Conservation (phyloP, 2,113 vertebrate genomes). For the Lagopus muta region DNA sequence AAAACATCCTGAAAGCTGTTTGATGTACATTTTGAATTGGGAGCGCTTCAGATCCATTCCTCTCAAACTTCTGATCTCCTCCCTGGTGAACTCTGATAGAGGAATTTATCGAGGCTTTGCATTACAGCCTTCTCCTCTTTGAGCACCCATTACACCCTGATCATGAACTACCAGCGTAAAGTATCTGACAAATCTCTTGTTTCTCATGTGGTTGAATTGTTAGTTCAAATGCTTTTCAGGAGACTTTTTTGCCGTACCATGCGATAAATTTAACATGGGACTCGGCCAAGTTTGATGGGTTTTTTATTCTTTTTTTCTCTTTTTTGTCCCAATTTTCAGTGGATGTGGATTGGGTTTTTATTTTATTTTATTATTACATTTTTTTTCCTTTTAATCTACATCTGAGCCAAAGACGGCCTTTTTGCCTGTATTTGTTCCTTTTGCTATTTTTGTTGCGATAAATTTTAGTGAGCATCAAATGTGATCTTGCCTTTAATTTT, state of each 20-base stretch:
- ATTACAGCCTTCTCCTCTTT: background rate
- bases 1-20: background rate
- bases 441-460: background rate
- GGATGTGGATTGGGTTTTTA: background rate
- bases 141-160: conserved; percentile 1
- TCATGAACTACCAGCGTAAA: conserved; percentile 3
- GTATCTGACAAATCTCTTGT: conserved; percentile 19
- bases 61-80: conserved; percentile 18
- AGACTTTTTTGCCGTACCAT: background rate
- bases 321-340: background rate
- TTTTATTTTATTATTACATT: background rate
- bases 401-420: background rate
- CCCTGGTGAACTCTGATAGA: background rate
- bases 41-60: background rate
- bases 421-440: background rate
- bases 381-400: background rate
- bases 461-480: background rate
- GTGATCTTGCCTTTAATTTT: conserved; percentile 26
- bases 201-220: conserved; percentile 17
- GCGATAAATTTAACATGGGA: background rate
- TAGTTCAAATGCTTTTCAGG: background rate
- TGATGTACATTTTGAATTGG: background rate
- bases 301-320: background rate
- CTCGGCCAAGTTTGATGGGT: background rate
- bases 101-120: conserved; percentile 27